phyloP scores from a whole-genome alignment of 2,888 invertebrate genomes.

The Gibbula magus region DNA sequence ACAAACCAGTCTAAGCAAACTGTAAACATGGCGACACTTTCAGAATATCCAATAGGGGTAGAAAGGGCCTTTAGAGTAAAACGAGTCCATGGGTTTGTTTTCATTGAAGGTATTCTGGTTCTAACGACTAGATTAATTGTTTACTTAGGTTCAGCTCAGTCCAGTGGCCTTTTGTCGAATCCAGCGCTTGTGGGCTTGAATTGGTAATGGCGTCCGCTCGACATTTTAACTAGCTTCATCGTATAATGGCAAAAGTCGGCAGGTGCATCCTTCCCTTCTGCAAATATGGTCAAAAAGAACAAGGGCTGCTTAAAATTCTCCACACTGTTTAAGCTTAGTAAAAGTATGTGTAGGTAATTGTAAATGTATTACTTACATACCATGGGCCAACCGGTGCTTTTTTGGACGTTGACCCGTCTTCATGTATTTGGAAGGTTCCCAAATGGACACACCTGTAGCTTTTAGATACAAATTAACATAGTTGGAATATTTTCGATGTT shows the following conservation, averaged over 20 bases:
- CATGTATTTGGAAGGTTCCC: too few relatives aligned
- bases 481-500: too few relatives aligned
- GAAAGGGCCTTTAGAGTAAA: too few relatives aligned
- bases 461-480: too few relatives aligned
- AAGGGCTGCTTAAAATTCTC: not conserved
- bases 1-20: not conserved
- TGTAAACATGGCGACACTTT: not conserved
- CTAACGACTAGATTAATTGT: constrained; percentile 18
- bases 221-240: not conserved
- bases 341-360: too few relatives aligned
- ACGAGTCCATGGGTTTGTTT: not conserved
- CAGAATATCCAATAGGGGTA: constrained; percentile 13
- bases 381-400: too few relatives aligned
- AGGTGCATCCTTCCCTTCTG: not conserved
- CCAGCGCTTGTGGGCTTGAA: constrained; percentile 15
- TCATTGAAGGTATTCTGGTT: constrained; percentile 3
- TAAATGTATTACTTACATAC: too few relatives aligned
- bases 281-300: not conserved
- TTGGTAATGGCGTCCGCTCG: constrained; percentile 17
- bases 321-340: not conserved
- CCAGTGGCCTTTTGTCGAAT: constrained; percentile 14
- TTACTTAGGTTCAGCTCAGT: not conserved
- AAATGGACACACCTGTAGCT: too few relatives aligned
- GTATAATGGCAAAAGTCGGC: constrained; percentile 6
- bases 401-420: too few relatives aligned